These are phyloP conservation scores for Dasypus novemcinctus DNA, from an alignment of 2,113 vertebrate species.

Conservation along the genomic window DNA sequence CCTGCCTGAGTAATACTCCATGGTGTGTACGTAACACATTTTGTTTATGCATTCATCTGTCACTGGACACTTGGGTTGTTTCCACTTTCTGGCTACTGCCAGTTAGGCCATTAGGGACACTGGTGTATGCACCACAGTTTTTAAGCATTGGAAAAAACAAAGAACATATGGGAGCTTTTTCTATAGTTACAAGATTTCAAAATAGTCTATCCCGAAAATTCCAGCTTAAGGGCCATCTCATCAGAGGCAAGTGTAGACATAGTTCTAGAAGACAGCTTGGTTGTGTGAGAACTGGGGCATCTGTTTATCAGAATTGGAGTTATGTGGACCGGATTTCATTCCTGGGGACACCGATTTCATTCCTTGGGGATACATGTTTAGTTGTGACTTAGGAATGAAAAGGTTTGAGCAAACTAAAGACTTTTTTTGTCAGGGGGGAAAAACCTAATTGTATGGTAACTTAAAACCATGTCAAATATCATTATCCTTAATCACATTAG, in stretches of 20 bases:
- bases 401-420: not conserved
- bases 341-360: not conserved
- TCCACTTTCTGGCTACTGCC: no score
- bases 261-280: not conserved
- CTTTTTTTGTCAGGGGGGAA: not conserved
- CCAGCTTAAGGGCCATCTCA: not conserved
- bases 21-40: no score
- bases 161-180: not conserved
- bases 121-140: not conserved
- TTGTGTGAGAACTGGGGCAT: not conserved
- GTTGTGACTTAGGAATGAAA: not conserved
- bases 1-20: no score
- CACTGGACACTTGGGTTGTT: no score
- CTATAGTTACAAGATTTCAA: not conserved
- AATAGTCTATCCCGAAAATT: not conserved
- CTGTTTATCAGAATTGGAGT: not conserved
- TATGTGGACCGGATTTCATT: not conserved
- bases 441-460: not conserved
- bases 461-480: not conserved
- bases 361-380: not conserved
- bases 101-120: no score
- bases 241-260: fast-evolving
- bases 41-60: no score
- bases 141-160: not conserved
- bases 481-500: not conserved